These are phyloP conservation scores for Rhagonycha fulva DNA, from an alignment of 2,888 invertebrate species.

Conservation along the genomic window DNA sequence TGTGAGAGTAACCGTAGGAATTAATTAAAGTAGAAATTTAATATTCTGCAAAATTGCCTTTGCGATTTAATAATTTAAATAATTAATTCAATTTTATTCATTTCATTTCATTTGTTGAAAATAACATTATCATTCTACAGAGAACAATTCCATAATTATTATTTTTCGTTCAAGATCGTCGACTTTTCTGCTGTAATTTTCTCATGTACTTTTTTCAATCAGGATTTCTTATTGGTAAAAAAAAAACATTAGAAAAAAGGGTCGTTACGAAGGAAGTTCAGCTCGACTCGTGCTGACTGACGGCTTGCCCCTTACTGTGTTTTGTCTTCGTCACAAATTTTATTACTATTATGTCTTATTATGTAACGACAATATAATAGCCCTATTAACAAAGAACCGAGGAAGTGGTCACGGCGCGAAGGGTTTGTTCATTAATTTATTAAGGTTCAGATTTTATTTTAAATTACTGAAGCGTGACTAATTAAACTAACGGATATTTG, in stretches of 20 bases:
- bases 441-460: background rate
- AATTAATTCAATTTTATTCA: background rate
- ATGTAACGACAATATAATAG: background rate
- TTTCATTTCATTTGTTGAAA: no score
- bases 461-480: background rate
- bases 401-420: background rate
- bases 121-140: background rate
- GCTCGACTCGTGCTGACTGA: background rate
- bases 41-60: background rate
- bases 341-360: background rate
- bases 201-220: background rate
- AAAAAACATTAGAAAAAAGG: background rate
- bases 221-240: background rate
- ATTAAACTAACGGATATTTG: background rate
- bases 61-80: background rate
- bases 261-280: background rate
- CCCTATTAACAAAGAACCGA: background rate
- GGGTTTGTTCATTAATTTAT: background rate
- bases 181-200: background rate
- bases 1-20: background rate
- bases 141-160: background rate
- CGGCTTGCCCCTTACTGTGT: background rate
- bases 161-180: background rate
- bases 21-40: background rate
- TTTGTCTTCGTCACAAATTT: background rate